phyloP scores from a whole-genome alignment of 2,113 vertebrate species.

The Scopus umbretta region DNA sequence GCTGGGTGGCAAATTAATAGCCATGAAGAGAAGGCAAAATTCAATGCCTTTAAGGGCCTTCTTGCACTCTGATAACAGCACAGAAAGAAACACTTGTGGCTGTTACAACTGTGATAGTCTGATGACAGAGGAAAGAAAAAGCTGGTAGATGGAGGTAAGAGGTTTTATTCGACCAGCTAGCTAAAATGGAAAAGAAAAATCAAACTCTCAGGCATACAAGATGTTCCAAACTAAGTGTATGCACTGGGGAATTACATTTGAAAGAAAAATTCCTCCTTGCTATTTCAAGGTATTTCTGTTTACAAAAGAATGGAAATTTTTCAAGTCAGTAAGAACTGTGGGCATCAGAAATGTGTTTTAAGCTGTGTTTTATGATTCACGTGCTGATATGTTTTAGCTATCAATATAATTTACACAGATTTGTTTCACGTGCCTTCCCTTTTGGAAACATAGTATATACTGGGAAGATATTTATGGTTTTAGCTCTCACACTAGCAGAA shows the following conservation, averaged over 20 bases:
- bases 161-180: background rate
- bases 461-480: background rate
- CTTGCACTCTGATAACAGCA: background rate
- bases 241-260: background rate
- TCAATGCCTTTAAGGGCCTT: background rate
- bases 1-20: background rate
- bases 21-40: background rate
- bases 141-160: background rate
- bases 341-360: background rate
- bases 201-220: background rate
- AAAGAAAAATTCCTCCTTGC: background rate
- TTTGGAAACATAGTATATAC: background rate
- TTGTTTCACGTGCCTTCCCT: background rate
- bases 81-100: background rate
- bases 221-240: background rate
- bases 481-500: background rate
- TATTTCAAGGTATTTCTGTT: background rate
- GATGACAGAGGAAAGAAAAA: background rate
- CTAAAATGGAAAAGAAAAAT: background rate
- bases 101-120: background rate
- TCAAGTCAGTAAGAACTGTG: background rate
- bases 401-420: background rate
- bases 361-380: background rate
- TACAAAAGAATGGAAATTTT: background rate
- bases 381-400: background rate